Evolutionary conservation across 2,888 invertebrate genomes (phyloP), one percentile per base, ranked within the genome.

Genomic region (Craniophora ligustri): DNA sequence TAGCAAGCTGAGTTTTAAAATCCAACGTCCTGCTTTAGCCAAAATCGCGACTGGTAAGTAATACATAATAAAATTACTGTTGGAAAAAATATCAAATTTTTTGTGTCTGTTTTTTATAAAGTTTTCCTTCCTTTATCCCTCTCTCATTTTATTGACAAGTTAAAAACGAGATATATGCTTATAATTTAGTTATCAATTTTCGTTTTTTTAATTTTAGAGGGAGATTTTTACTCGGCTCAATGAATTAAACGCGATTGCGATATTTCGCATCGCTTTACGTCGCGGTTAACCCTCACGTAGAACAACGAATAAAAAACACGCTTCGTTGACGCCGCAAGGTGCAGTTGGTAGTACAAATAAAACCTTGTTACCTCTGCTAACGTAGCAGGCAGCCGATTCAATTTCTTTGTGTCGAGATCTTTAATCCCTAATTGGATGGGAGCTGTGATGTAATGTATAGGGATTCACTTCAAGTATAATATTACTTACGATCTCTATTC

Each of bases 341-440:
- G 36, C 54, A 51, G 46, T 51, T 40, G 49, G 31, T 31, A 67
- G 50, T 51, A 63, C 59, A 72, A 68, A 53, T 59, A 53, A 53
- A 63, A 72, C 32, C 55, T 56, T 53, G 59, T 59, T 69, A 59
- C 72, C 59, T 49, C 30, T 10, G 14, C 34, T 41, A 44, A 39
- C 39, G 68, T 38, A 49, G 38, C 46, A 34, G 36, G 35, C 44
- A 36, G 50, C 13, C 39, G 45, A 55, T 68, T 58, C 51, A 49
- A 59, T 58, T 55, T 67, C 49, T 72, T 72, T 72, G 51, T 59
- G 40, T 34, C 14, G n/a, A 28, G 32, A 42, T 47, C 50, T 63
- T 51, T 51, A 56, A 51, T 40, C 59, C 46, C 26, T 71, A 71
- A 71, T 67, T 67, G 67, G 67, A 71, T 50, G 42, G 51, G 21